Conservation (phyloP, 2,113 vertebrate species). For the Bagarius yarrelli region DNA sequence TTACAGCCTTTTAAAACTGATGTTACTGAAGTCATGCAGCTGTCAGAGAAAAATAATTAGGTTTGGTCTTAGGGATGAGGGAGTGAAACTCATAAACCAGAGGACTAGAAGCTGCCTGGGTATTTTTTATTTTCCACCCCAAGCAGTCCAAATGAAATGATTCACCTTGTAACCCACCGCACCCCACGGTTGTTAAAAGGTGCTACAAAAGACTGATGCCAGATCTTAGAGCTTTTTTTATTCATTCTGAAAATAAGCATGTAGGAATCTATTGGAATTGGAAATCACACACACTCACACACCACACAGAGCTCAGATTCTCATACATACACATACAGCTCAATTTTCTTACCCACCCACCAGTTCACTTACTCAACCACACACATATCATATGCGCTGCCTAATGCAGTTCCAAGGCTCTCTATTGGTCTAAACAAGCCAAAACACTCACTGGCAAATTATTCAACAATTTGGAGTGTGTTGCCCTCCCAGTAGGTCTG, state of each 20-base stretch:
- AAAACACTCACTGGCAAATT: conserved; percentile 25
- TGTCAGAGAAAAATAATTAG: conserved; percentile 45
- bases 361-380: not conserved
- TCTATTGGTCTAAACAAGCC: conserved; percentile 36
- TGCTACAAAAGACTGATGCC: conserved; percentile 28
- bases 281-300: conserved; percentile 27
- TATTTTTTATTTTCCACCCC: conserved; percentile 30
- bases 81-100: conserved; percentile 37
- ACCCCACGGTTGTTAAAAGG: conserved; percentile 44
- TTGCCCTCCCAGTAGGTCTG: conserved; percentile 10
- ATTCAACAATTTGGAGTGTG: conserved; percentile 20
- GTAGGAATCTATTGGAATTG: conserved; percentile 37
- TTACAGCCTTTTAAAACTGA: conserved; percentile 30
- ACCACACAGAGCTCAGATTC: not conserved
- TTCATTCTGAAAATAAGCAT: conserved; percentile 46
- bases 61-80: conserved; percentile 11
- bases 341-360: not conserved
- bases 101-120: conserved; percentile 35
- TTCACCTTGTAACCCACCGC: not conserved
- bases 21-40: conserved; percentile 29
- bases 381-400: not conserved
- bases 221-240: conserved; percentile 15
- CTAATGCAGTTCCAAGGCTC: conserved; percentile 34
- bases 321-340: not conserved
- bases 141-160: conserved; percentile 10